phyloP scores from a whole-genome alignment of 2,888 invertebrate genomes.

The Zootermopsis nevadensis region DNA sequence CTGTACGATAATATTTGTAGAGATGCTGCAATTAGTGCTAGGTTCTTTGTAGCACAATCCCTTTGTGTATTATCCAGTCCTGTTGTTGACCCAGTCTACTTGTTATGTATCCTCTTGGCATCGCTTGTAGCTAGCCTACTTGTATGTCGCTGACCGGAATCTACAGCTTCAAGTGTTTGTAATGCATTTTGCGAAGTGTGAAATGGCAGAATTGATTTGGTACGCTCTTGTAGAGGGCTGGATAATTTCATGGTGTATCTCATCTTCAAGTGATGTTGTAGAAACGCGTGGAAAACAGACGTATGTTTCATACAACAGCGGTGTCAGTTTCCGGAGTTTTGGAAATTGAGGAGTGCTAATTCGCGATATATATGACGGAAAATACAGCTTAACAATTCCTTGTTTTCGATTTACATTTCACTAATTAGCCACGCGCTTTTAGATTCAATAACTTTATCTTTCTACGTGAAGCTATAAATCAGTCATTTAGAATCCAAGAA shows the following conservation, averaged over 20 bases:
- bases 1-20: too few species aligned
- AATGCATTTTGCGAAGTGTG: conserved; percentile 14
- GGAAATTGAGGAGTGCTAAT: background rate
- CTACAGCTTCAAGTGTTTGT: background rate
- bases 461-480: too few species aligned
- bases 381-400: too few species aligned
- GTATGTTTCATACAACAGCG: background rate
- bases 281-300: background rate
- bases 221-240: conserved; percentile 9
- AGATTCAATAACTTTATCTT: too few species aligned
- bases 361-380: too few species aligned
- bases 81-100: background rate
- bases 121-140: background rate
- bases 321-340: background rate
- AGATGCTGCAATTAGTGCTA: too few species aligned
- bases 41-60: too few species aligned
- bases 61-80: too few species aligned
- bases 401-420: too few species aligned
- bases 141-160: background rate
- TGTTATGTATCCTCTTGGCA: background rate
- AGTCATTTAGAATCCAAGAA: too few species aligned
- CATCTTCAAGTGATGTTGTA: background rate
- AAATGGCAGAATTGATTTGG: conserved; percentile 15
- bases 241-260: conserved; percentile 4
- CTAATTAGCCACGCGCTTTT: too few species aligned